phyloP scores from a whole-genome alignment of 23 tunicate species.

The Aplidium turbinatum region DNA sequence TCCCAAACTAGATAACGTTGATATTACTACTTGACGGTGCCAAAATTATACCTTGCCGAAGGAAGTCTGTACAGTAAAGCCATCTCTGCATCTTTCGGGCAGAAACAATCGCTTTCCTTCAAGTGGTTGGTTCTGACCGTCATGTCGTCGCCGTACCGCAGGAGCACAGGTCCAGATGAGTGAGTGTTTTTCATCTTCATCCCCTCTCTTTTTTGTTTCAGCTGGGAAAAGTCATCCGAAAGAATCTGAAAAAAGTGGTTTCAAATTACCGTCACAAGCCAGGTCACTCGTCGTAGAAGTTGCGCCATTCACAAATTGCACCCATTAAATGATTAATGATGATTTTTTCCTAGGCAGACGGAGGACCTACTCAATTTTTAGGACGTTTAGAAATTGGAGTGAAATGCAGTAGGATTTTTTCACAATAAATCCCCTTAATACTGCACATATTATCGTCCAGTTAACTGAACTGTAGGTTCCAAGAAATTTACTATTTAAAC shows the following conservation, averaged over 20 bases:
- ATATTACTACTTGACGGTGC: too few relatives aligned
- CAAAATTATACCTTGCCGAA: conserved; percentile 46
- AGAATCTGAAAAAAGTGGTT: background rate
- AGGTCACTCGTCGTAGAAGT: too few relatives aligned
- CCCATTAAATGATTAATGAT: background rate
- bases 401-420: too few relatives aligned
- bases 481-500: too few relatives aligned
- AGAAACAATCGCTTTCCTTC: conserved; percentile 48
- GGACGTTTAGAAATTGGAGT: too few relatives aligned
- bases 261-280: too few relatives aligned
- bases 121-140: conserved; percentile 79
- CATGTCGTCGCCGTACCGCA: conserved; percentile 80
- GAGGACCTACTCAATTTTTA: too few relatives aligned
- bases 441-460: too few relatives aligned
- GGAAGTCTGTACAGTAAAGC: conserved; percentile 39
- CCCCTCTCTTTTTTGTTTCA: conserved; percentile 33
- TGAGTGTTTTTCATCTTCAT: conserved; percentile 47
- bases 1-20: too few relatives aligned
- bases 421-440: too few relatives aligned
- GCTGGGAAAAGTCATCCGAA: conserved; percentile 33
- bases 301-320: background rate
- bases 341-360: too few relatives aligned
- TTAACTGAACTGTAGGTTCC: too few relatives aligned
- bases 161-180: conserved; percentile 58
- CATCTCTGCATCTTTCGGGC: conserved; percentile 68